Base-by-base conservation (phyloP, 2,797 vertebrate genomes). In the Sebastes taczanowskii region DNA sequence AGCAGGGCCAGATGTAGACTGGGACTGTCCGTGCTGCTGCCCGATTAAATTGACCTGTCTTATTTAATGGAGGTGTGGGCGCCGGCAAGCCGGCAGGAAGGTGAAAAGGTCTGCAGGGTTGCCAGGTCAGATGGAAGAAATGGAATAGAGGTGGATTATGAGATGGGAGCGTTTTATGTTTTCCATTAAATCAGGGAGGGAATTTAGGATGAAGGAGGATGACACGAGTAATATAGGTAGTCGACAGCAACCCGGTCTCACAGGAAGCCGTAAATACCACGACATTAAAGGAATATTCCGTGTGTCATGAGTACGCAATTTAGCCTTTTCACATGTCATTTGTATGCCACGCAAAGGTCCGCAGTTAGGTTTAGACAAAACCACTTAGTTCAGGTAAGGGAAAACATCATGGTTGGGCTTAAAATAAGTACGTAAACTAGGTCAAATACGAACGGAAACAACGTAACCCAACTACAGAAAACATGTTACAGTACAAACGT, bases 1-100 rank as follows among this genome's bases (percentile, higher is more conserved):
- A 94, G 78, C 81, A 85, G 78, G 79, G 78, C 91, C 91, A 94
- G 87, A 93, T 94, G 91, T 79, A 82, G 80, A 81, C 83, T 34
- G 27, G 78, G 81, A 71, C 67, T 65, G 67, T 82, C 88, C 74
- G 22, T 65, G 61, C 42, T 52, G 23, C 83, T 71, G 81, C 86
- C 85, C 71, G 89, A 94, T 94, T 85, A 89, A 87, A 91, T 78
- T 88, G 90, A 88, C 86, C 89, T 83, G 77, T 83, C 72, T 74
- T 91, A 85, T 93, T 95, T 94, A 93, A 90, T 91, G 74, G 83
- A 83, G 77, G 81, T 84, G 32, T 46, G 42, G 89, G 88, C 83
- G 81, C 83, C 72, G 0, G 52, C 63, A 38, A 56, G 71, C 66
- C 30, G n/a, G 73, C 81, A 71, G 84, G 61, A 18, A 30, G 35